These are phyloP conservation scores for Typhlichthys eigenmanni DNA, from an alignment of 2,797 vertebrate genomes.

Conservation along the genomic window DNA sequence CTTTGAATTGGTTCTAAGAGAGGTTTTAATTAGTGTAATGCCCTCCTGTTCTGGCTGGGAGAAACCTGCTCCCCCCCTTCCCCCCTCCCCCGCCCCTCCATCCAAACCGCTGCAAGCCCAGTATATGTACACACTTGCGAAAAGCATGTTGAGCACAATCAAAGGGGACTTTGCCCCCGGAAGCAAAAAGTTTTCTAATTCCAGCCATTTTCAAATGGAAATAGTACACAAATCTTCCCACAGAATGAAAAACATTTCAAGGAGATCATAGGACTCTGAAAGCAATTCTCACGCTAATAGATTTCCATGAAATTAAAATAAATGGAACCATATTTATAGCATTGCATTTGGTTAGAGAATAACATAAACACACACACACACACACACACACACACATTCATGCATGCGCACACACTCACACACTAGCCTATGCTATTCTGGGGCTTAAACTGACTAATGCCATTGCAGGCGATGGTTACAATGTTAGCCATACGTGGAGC, in stretches of 20 bases:
- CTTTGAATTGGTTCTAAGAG: conserved; percentile 54
- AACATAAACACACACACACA: conserved; percentile 34
- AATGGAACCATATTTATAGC: conserved; percentile 53
- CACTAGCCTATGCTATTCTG: conserved; percentile 35
- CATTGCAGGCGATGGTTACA: conserved; percentile 66
- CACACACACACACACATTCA: conserved; percentile 10
- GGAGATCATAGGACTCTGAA: conserved; percentile 72
- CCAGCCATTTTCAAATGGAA: conserved; percentile 57
- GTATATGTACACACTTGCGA: conserved; percentile 23
- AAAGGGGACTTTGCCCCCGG: conserved; percentile 28
- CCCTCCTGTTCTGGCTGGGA: conserved; percentile 42
- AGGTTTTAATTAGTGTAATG: conserved; percentile 69
- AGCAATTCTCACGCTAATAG: conserved; percentile 75
- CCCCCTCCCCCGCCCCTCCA: too few relatives aligned
- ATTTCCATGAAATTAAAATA: conserved; percentile 75
- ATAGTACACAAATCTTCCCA: conserved; percentile 59
- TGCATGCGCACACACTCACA: not conserved
- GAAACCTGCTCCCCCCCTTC: too few relatives aligned
- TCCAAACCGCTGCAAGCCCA: conserved; percentile 36
- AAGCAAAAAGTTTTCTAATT: conserved; percentile 63
- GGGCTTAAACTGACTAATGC: conserved; percentile 59
- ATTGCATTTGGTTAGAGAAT: conserved; percentile 38
- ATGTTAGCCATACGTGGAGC: conserved; percentile 63
- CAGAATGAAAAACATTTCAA: conserved; percentile 67
- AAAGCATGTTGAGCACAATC: conserved; percentile 26